phyloP scores from a whole-genome alignment of 2,888 invertebrate genomes.

The Ophioninae sp. region DNA sequence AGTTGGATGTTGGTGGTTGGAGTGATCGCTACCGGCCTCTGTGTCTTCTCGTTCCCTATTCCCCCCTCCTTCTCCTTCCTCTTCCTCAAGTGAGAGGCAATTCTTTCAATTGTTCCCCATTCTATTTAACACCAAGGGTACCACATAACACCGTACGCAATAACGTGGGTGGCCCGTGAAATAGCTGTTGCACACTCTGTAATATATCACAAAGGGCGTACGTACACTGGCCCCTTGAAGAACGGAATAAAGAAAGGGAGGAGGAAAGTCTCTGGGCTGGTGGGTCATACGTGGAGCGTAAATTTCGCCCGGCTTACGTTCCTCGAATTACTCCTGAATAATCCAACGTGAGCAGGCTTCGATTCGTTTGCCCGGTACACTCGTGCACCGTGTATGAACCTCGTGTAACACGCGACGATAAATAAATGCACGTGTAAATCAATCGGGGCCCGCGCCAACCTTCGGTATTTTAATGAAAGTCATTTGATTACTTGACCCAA shows the following conservation, averaged over 20 bases:
- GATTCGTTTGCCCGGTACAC: conserved; percentile 49
- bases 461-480: conserved; percentile 40
- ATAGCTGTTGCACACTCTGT: conserved; percentile 53
- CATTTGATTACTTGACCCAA: conserved; percentile 29
- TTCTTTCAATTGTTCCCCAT: conserved; percentile 62
- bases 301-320: conserved; percentile 48
- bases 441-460: conserved; percentile 6
- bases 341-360: conserved; percentile 21
- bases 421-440: conserved; percentile 41
- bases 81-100: conserved; percentile 48
- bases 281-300: conserved; percentile 42
- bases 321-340: conserved; percentile 55
- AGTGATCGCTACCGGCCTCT: conserved; percentile 35
- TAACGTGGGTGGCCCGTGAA: conserved; percentile 58
- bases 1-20: conserved; percentile 20
- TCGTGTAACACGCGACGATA: conserved; percentile 14
- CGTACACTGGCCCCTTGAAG: conserved; percentile 5
- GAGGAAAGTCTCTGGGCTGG: conserved; percentile 6
- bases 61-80: conserved; percentile 9
- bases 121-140: conserved; percentile 57
- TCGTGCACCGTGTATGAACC: no score
- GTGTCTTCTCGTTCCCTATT: not conserved
- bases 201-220: conserved; percentile 43
- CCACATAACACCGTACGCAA: conserved; percentile 41
- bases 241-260: not conserved